Base-by-base conservation (phyloP, 1,140 invertebrate genomes). In the Magallana angulata region DNA sequence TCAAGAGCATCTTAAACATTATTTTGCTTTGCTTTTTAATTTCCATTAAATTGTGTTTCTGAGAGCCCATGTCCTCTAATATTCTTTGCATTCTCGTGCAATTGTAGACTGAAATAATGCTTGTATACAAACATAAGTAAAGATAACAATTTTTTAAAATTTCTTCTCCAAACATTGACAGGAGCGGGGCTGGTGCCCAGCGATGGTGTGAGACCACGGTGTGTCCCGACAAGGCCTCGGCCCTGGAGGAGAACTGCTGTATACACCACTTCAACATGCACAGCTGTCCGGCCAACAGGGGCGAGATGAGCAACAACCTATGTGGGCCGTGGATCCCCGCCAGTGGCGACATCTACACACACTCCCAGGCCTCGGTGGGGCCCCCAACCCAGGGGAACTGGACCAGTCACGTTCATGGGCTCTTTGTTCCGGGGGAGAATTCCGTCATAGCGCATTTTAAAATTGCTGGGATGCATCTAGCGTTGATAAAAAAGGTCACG, bases 241-340 rank as follows among this genome's bases (percentile, higher is more conserved):
- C 93, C 8, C 89, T 71, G 57, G 81, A 83, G 80, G 88, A 85
- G 1, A 93, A 93, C 89, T 93, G 93, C 71, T 93, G 93, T 88
- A 71, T 93, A 1, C 90, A 92, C 82, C 93, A 93, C 83, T 92
- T 92, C n/a, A 93, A 93, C 83, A 91, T 93, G 16, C 93, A 93
- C 85, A 92, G 91, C 2, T 93, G 93, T 86, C 92, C 92, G 1
- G 84, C 91, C 3, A 68, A 64, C n/a, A 48, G 85, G 2, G 9
- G n/a, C 7, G 81, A 56, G 9, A 88, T 90, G 12, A 82, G 16
- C 6, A 88, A 87, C 76, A 90, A 90, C 14, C 85, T 93, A 9
- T 93, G 93, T 86, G 92, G 92, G 11, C 93, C 93, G 0, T 93
- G 93, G 93, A 92, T 93, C 18, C 89, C 90, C 3, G 83, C 92